Conservation (phyloP, 2,113 vertebrate genomes). For the Cervus canadensis region DNA sequence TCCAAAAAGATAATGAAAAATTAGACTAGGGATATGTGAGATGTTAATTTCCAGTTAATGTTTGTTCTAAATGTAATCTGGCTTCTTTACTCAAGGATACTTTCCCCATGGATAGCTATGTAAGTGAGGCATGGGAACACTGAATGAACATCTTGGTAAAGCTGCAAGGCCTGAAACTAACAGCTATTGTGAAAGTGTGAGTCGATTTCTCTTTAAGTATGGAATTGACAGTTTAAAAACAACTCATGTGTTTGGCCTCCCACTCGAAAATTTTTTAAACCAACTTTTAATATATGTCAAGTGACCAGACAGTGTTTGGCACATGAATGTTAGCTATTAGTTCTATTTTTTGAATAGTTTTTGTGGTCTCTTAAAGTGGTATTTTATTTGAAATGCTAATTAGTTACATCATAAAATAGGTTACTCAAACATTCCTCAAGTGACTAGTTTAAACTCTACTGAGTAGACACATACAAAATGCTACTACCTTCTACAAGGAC, state of each 20-base stretch:
- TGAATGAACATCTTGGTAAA: not conserved
- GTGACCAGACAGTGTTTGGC: not conserved
- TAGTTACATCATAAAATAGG: not conserved
- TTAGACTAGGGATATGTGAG: not conserved
- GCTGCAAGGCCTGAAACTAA: not conserved
- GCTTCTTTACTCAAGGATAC: not conserved
- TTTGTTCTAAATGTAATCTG: not conserved
- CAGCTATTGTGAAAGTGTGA: not conserved
- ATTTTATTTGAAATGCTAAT: conserved; percentile 23
- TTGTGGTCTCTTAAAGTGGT: not conserved
- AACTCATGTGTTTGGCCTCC: not conserved
- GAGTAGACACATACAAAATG: not conserved
- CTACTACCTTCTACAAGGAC: not conserved
- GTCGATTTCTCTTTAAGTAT: not conserved
- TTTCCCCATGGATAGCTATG: not conserved
- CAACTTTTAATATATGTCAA: not conserved
- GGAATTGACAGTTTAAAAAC: not conserved
- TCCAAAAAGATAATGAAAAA: not conserved
- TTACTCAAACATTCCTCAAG: not conserved
- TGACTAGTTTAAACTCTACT: not conserved
- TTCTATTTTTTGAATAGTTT: not conserved
- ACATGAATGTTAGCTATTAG: not conserved
- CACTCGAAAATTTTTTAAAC: not conserved
- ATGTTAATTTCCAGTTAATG: not conserved
- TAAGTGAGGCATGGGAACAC: not conserved